Conservation (phyloP, 2,888 invertebrate genomes). For the Odontomyia ornata region DNA sequence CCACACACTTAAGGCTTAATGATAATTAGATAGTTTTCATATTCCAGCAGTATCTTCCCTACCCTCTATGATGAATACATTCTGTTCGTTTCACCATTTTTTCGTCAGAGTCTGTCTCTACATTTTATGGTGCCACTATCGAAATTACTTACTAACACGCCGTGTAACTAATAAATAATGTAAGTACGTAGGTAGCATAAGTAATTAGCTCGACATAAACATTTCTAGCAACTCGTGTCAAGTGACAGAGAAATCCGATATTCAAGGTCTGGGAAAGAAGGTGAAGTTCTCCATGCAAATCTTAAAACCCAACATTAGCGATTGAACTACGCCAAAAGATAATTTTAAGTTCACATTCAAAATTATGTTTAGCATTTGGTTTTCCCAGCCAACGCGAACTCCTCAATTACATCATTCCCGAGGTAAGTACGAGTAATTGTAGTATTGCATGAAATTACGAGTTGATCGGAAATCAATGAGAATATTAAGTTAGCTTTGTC, state of each 20-base stretch:
- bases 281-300: constrained; percentile 34
- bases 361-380: too few relatives aligned
- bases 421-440: background rate
- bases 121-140: too few relatives aligned
- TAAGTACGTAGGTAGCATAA: background rate
- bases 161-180: constrained; percentile 27
- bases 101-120: too few relatives aligned
- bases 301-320: background rate
- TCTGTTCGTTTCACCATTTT: too few relatives aligned
- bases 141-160: background rate
- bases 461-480: constrained; percentile 27
- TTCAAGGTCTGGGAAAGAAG: constrained; percentile 40
- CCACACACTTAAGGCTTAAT: too few relatives aligned
- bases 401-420: constrained; percentile 21
- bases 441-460: constrained; percentile 31
- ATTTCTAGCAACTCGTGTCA: constrained; percentile 13
- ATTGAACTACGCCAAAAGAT: too few relatives aligned
- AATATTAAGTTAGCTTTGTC: background rate
- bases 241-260: constrained; percentile 36
- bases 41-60: too few relatives aligned
- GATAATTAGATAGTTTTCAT: too few relatives aligned
- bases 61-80: too few relatives aligned
- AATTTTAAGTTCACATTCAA: too few relatives aligned
- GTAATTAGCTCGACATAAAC: constrained; percentile 10
- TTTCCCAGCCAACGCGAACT: background rate